A percentile compares a stretch with the other conserved stretches of the same genome.
Evolutionary conservation across 1,140 invertebrate species (phyloP).

Genomic region (Macrocentrus cingulum): DNA sequence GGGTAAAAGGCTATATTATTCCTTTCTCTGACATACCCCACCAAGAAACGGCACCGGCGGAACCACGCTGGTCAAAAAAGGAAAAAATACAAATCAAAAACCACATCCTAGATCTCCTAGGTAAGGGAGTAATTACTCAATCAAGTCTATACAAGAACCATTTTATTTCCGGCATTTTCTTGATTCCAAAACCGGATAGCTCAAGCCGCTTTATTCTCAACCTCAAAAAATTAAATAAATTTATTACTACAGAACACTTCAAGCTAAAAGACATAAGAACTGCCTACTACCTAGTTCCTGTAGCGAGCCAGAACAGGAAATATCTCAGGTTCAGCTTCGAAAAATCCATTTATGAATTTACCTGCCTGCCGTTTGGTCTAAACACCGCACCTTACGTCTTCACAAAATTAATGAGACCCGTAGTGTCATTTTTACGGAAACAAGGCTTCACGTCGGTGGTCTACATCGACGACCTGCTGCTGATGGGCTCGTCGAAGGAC

Average conservation of each 20-base stretch:
- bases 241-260: slow-evolving; percentile 2
- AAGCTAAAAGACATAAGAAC: slow-evolving; percentile 5
- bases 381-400: slow-evolving; percentile 13
- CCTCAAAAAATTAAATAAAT: slow-evolving; percentile 12
- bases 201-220: slow-evolving; percentile 6
- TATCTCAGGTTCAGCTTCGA: slow-evolving; percentile 2
- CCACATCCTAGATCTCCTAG: not conserved
- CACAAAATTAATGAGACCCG: slow-evolving; percentile 9
- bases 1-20: slow-evolving; percentile 18
- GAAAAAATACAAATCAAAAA: not conserved
- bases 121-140: not conserved
- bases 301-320: not conserved
- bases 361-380: slow-evolving; percentile 6
- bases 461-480: slow-evolving; percentile 7
- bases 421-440: not conserved
- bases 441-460: not conserved
- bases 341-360: not conserved
- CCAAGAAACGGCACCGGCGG: not conserved
- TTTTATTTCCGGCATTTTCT: slow-evolving; percentile 6
- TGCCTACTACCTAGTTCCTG: not conserved
- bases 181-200: not conserved
- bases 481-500: not conserved
- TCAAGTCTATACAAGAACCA: not conserved
- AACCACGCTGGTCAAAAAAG: slow-evolving; percentile 1
- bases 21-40: not conserved